phyloP scores from a whole-genome alignment of 53 echinoderm and acorn worm genomes.

The Arbacia lixula region DNA sequence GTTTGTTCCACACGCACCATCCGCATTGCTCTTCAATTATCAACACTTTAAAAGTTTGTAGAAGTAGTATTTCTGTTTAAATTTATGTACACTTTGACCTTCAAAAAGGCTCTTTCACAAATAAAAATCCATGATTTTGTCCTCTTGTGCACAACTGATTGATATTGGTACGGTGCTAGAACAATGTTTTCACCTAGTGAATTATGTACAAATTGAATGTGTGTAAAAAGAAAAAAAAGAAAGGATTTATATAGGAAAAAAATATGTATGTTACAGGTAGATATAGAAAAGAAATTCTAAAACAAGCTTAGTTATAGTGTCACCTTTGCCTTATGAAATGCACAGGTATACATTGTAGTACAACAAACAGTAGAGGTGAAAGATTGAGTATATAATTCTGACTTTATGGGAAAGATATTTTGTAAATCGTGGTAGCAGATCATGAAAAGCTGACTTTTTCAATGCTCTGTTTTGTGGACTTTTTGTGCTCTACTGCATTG shows the following conservation, averaged over 20 bases:
- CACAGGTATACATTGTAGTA: conserved; percentile 49
- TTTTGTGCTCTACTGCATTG: conserved; percentile 2
- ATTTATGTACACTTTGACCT: too few species aligned
- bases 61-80: too few species aligned
- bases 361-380: background rate
- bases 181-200: conserved; percentile 6
- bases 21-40: too few species aligned
- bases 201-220: conserved; percentile 5
- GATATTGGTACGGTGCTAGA: conserved; percentile 37
- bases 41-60: too few species aligned
- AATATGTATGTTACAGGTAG: background rate
- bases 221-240: background rate
- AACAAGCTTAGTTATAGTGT: conserved; percentile 21
- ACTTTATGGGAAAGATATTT: background rate
- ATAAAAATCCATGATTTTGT: too few species aligned
- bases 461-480: conserved; percentile 11
- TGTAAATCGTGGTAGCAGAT: too few species aligned
- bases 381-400: conserved; percentile 16
- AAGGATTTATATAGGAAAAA: background rate
- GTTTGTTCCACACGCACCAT: too few species aligned
- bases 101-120: too few species aligned
- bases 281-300: background rate
- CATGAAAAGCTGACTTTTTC: background rate
- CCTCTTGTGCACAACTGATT: too few species aligned
- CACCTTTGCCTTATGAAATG: conserved; percentile 32